These are phyloP conservation scores for Drosophila lutescens DNA, from an alignment of 2,888 invertebrate genomes.

Conservation along the genomic window DNA sequence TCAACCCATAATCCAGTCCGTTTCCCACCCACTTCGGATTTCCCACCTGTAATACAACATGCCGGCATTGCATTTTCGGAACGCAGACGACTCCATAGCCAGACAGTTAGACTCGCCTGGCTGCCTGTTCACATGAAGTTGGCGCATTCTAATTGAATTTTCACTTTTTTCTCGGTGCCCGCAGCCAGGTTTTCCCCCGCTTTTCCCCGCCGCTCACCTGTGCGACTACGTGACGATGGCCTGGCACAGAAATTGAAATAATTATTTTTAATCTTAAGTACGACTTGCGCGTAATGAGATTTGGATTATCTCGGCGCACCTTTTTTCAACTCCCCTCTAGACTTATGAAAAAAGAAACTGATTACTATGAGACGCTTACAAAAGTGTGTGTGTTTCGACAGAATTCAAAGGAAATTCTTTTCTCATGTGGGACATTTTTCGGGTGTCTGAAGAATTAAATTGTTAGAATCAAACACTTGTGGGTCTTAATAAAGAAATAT, in stretches of 20 bases:
- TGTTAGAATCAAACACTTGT: not conserved
- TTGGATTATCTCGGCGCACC: constrained; percentile 70
- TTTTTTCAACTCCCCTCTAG: constrained; percentile 27
- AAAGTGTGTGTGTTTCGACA: constrained; percentile 24
- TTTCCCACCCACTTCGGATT: constrained; percentile 10
- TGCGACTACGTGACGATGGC: constrained; percentile 67
- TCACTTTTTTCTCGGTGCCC: constrained; percentile 61
- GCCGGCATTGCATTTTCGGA: constrained; percentile 65
- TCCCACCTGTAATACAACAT: constrained; percentile 59
- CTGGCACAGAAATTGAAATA: constrained; percentile 75
- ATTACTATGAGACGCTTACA: constrained; percentile 50
- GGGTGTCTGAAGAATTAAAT: constrained; percentile 35
- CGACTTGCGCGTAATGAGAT: constrained; percentile 78
- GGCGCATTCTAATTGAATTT: constrained; percentile 78
- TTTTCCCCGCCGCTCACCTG: constrained; percentile 16
- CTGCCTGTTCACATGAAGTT: constrained; percentile 68
- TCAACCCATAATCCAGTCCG: constrained; percentile 3
- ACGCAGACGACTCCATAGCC: constrained; percentile 44
- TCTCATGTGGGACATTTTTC: constrained; percentile 12
- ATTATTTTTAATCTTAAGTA: constrained; percentile 80
- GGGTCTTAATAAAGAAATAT: not conserved
- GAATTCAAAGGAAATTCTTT: not conserved
- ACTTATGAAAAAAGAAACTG: constrained; percentile 27
- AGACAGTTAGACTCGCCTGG: constrained; percentile 66
- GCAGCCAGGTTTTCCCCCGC: not conserved